Conservation (phyloP, 2,113 vertebrate genomes). For the Barnardius zonarius region DNA sequence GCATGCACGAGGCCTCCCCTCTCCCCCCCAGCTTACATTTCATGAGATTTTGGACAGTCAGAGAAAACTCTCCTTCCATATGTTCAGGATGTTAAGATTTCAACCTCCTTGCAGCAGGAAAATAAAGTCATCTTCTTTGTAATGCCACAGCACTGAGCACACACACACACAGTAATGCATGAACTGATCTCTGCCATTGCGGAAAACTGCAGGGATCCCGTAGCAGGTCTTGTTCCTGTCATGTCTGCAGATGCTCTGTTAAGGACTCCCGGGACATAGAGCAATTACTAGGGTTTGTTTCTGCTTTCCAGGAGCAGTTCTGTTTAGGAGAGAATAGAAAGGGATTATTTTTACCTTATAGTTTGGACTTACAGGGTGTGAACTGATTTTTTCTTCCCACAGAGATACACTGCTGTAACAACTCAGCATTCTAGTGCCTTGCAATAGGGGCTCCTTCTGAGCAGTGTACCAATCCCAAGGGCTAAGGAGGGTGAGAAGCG, state of each 20-base stretch:
- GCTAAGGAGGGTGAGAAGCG: neutral
- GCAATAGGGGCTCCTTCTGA: neutral
- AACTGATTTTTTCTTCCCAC: constrained; percentile 6
- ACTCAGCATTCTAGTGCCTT: neutral
- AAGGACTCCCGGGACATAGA: constrained; percentile 65
- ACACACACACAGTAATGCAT: constrained; percentile 37
- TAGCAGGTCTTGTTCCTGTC: constrained; percentile 61
- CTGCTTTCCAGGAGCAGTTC: constrained; percentile 72
- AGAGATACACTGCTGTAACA: neutral
- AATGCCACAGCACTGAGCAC: constrained; percentile 34
- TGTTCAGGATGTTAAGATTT: constrained; percentile 52
- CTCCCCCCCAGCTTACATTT: constrained; percentile 48
- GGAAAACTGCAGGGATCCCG: constrained; percentile 43
- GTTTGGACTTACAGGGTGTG: constrained; percentile 24
- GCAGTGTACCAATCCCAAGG: neutral
- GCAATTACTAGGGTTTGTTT: constrained; percentile 70
- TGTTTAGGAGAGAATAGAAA: constrained; percentile 72
- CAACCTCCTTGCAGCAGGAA: constrained; percentile 49
- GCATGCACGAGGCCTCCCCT: constrained; percentile 49
- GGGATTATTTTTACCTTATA: constrained; percentile 64
- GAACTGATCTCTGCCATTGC: constrained; percentile 50
- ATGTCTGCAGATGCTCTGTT: constrained; percentile 67
- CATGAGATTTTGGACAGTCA: constrained; percentile 38
- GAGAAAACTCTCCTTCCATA: constrained; percentile 46
- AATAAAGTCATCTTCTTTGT: constrained; percentile 62